Percentiles rank a stretch among this genome's conserved stretches.
Evolutionary conservation across 2,113 vertebrate species (phyloP).

Genomic region (Bungarus multicinctus): DNA sequence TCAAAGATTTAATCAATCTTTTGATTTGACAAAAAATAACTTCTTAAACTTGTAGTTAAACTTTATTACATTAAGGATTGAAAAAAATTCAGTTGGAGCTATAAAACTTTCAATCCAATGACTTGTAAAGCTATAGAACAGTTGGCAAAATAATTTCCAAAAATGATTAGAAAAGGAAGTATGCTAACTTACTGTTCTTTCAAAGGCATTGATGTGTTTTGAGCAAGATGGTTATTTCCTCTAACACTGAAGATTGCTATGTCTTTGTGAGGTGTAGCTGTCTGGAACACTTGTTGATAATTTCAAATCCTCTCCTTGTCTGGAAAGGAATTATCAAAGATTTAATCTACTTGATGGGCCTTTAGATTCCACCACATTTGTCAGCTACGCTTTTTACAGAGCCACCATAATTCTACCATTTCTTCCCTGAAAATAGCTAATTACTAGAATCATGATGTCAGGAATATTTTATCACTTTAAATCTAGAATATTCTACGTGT

Average conservation of each 20-base stretch:
- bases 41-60: not conserved
- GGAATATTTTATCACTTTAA: slow-evolving; percentile 9
- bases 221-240: not conserved
- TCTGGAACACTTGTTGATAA: not conserved
- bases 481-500: not conserved
- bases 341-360: not conserved
- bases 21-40: not conserved
- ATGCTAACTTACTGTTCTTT: not conserved
- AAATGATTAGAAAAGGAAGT: not conserved
- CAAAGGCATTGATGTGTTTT: not conserved
- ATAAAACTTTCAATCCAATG: not conserved
- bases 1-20: not conserved
- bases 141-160: not conserved
- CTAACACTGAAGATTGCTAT: not conserved
- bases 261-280: not conserved
- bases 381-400: not conserved
- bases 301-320: not conserved
- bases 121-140: not conserved
- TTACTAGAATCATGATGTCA: slow-evolving; percentile 35
- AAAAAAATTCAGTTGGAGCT: not conserved
- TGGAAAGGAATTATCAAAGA: not conserved
- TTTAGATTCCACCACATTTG: not conserved
- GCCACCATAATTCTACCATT: not conserved
- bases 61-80: not conserved
- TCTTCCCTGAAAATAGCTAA: not conserved